These are phyloP conservation scores for Dasysyrphus tricinctus DNA, from an alignment of 2,888 invertebrate genomes.

Conservation along the genomic window DNA sequence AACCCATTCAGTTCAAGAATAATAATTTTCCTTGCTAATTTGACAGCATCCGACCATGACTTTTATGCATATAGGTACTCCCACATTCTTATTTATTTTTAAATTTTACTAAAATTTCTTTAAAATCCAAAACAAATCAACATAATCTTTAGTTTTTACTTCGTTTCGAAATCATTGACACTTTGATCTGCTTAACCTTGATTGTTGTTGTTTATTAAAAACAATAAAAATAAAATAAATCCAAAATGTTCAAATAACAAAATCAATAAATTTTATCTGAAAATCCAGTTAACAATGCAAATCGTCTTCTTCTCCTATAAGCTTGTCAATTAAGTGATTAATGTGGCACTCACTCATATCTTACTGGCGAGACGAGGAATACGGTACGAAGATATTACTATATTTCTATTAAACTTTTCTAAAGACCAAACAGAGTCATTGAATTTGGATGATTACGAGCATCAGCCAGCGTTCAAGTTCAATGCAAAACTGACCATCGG, in stretches of 20 bases:
- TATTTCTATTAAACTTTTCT: slow-evolving; percentile 20
- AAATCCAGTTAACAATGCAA: slow-evolving; percentile 26
- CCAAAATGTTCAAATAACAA: slow-evolving; percentile 17
- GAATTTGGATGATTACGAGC: slow-evolving; percentile 1
- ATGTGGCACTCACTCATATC: slow-evolving; percentile 48
- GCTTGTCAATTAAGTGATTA: slow-evolving; percentile 47
- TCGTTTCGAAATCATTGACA: slow-evolving; percentile 42
- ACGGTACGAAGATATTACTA: slow-evolving; percentile 10
- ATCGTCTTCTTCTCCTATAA: slow-evolving; percentile 4
- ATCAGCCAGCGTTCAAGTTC: slow-evolving; percentile 6
- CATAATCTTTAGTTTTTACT: slow-evolving; percentile 21
- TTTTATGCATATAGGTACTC: background rate
- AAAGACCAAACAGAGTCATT: background rate
- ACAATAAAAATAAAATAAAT: background rate
- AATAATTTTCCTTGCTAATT: background rate
- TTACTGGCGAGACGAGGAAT: slow-evolving; percentile 7
- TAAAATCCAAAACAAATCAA: background rate
- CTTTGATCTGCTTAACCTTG: slow-evolving; percentile 50
- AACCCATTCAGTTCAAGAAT: slow-evolving; percentile 11
- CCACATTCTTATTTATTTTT: background rate
- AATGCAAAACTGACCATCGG: slow-evolving; percentile 1
- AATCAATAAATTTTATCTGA: slow-evolving; percentile 44
- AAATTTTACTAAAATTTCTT: slow-evolving; percentile 6
- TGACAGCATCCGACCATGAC: slow-evolving; percentile 23
- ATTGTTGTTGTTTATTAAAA: slow-evolving; percentile 2